Percentiles rank a stretch among this genome's conserved stretches.
These are phyloP conservation scores for Ophion ellenae DNA, from an alignment of 2,888 invertebrate species.

Conservation along the genomic window DNA sequence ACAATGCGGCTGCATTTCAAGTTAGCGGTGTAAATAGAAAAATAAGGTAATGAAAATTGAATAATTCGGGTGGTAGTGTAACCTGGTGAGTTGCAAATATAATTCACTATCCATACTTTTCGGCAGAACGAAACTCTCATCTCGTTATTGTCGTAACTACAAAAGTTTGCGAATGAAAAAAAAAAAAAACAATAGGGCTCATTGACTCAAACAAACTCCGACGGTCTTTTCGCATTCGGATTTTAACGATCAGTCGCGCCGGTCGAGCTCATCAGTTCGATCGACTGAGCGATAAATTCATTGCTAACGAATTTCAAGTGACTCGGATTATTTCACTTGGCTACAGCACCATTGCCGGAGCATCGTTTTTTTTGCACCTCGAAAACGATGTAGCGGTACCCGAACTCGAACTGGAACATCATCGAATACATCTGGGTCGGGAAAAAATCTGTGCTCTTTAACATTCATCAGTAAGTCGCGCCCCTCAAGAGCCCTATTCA, in stretches of 20 bases:
- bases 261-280: slow-evolving; percentile 26
- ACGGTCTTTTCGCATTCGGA: neutral
- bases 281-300: slow-evolving; percentile 43
- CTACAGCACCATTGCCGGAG: too few relatives aligned
- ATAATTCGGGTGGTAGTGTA: neutral
- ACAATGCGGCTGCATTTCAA: neutral
- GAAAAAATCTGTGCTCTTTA: too few relatives aligned
- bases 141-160: neutral
- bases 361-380: too few relatives aligned
- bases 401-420: too few relatives aligned
- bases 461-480: too few relatives aligned
- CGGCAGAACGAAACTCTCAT: neutral
- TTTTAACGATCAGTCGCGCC: slow-evolving; percentile 18
- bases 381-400: too few relatives aligned
- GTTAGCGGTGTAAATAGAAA: neutral
- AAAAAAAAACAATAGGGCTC: neutral
- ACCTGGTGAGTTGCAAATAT: neutral
- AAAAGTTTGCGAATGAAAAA: neutral
- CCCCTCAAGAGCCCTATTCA: too few relatives aligned
- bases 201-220: neutral
- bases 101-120: neutral
- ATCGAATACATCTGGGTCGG: too few relatives aligned
- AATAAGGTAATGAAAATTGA: neutral
- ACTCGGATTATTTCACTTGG: slow-evolving; percentile 1
- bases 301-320: slow-evolving; percentile 54